These are phyloP conservation scores for Ecdyonurus torrentis DNA, from an alignment of 2,888 invertebrate genomes.

Conservation along the genomic window DNA sequence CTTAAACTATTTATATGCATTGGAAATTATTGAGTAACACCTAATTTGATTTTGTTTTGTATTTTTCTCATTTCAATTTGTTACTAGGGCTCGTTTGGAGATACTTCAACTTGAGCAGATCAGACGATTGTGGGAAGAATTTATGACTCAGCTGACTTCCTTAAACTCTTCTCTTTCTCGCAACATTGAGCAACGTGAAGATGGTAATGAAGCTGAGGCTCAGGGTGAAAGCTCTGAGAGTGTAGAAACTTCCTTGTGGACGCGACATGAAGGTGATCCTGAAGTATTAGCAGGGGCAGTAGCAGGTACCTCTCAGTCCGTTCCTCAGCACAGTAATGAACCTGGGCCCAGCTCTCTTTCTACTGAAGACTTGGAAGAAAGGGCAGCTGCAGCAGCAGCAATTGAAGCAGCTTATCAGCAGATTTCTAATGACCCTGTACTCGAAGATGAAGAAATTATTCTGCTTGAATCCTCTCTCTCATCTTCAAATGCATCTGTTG, in stretches of 20 bases:
- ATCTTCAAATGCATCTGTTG: neutral
- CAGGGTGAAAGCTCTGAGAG: neutral
- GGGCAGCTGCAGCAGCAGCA: neutral
- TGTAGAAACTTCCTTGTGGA: neutral
- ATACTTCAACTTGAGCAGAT: slow-evolving; percentile 36
- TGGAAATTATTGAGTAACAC: too few species aligned
- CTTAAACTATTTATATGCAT: too few species aligned
- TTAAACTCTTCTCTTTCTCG: neutral
- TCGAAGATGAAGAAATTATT: neutral
- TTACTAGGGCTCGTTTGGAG: slow-evolving; percentile 20
- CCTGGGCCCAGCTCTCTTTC: neutral
- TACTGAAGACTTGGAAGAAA: neutral
- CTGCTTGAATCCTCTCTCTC: neutral
- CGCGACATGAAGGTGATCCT: neutral
- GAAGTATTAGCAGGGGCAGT: too few species aligned
- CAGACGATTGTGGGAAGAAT: slow-evolving; percentile 43
- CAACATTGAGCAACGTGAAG: slow-evolving; percentile 22
- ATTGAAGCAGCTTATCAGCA: neutral
- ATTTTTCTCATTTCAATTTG: neutral
- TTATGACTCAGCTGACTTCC: slow-evolving; percentile 37
- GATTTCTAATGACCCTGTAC: neutral
- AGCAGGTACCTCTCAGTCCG: too few species aligned
- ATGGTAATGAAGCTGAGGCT: slow-evolving; percentile 19
- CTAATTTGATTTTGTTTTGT: neutral
- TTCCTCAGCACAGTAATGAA: neutral